Evolutionary conservation across 1,140 invertebrate species (phyloP), one percentile per base, ranked within the genome.

Genomic region (Pararge aegeria): DNA sequence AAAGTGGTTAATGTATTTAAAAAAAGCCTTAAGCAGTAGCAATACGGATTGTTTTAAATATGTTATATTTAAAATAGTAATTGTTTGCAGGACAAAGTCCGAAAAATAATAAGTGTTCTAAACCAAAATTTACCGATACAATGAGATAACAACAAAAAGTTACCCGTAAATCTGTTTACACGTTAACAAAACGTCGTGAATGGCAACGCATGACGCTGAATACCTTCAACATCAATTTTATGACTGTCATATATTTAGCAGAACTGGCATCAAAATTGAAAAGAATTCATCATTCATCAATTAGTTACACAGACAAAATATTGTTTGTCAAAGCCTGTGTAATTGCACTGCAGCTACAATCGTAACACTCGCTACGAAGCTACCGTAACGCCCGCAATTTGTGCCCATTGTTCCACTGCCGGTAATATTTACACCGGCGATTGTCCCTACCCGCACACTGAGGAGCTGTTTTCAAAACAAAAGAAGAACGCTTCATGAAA

Each of bases 371-470:
- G 83, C 82, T 87, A 78, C 80, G 82, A 87, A 83, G 85, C 87
- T 89, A 89, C 87, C 87, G 87, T 87, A 87, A 85, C 87, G 79
- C 76, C 82, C 82, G 87, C 87, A 87, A 87, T 88, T 88, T 87
- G 83, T 80, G 63, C 62, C 75, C 75, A 84, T 88, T 89, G 84
- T 89, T 87, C 78, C 66, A 73, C 62, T 44, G 58, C 63, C 71
- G 77, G 60, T 80, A 79, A 80, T 83, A 80, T 87, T 89, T 87
- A 86, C 80, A 82, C 73, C 77, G 69, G 30, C 76, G 66, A 85
- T 86, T 84, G 83, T 87, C 70, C 78, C 75, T 78, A 72, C 71
- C 80, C 80, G 79, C 79, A 72, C 75, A 73, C 73, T 80, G 66
- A 79, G 68, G 66, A 78, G 72, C 70, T 83, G 80, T 87, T 87